Conservation (phyloP, 1,140 invertebrate genomes). For the Teleogryllus occipitalis region DNA sequence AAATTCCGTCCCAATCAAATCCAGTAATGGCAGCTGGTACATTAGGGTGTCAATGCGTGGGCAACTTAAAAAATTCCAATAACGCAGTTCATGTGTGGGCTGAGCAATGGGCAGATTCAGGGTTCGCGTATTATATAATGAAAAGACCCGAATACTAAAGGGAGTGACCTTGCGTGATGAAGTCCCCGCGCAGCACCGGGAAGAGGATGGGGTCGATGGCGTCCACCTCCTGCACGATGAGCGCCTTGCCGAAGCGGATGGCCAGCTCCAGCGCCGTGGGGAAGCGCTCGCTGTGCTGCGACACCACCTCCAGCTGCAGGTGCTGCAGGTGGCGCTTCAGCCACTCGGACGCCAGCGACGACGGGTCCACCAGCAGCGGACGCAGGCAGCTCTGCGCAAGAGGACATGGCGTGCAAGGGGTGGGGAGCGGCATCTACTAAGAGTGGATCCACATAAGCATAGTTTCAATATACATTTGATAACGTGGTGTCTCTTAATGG, state of each 20-base stretch:
- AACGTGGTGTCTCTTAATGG: no score
- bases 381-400: slow-evolving; percentile 41
- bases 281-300: slow-evolving; percentile 52
- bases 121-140: no score
- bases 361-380: slow-evolving; percentile 84
- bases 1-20: no score
- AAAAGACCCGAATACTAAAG: no score
- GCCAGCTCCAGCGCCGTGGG: slow-evolving; percentile 77
- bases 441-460: no score
- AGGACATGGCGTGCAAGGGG: not conserved
- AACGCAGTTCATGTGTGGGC: no score
- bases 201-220: slow-evolving; percentile 56
- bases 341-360: slow-evolving; percentile 76
- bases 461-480: no score
- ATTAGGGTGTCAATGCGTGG: no score
- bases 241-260: slow-evolving; percentile 80
- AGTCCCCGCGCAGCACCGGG: slow-evolving; percentile 57
- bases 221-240: slow-evolving; percentile 78
- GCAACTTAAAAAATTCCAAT: no score
- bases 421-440: no score
- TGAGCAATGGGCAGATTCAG: no score
- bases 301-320: slow-evolving; percentile 60
- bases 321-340: slow-evolving; percentile 60
- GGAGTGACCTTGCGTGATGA: slow-evolving; percentile 49
- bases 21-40: no score